A percentile compares a stretch with the other conserved stretches of the same genome.
These are phyloP conservation scores for Syngnathoides biaculeatus DNA, from an alignment of 2,113 vertebrate genomes.

Conservation along the genomic window DNA sequence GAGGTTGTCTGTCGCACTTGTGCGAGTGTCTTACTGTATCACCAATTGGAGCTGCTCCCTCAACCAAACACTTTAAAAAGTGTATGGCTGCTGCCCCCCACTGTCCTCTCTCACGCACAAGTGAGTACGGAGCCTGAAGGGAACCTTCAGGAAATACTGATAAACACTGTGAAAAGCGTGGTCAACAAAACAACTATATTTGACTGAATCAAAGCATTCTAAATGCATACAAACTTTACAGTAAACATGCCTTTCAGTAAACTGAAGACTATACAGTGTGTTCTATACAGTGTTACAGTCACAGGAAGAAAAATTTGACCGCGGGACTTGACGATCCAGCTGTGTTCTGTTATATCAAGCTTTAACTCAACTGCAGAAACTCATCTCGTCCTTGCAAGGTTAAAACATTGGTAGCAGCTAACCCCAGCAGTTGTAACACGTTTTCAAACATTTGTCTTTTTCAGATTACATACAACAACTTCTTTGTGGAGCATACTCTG, in stretches of 20 bases:
- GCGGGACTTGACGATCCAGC: not conserved
- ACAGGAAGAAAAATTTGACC: not conserved
- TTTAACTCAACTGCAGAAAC: not conserved
- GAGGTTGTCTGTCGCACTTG: conserved; percentile 49
- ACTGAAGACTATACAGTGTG: not conserved
- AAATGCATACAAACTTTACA: conserved; percentile 5
- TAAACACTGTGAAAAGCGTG: not conserved
- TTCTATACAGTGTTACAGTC: conserved; percentile 8
- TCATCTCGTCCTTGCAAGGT: not conserved
- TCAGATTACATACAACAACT: conserved; percentile 64
- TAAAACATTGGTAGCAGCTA: not conserved
- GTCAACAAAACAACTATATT: conserved; percentile 19
- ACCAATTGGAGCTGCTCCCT: conserved; percentile 26
- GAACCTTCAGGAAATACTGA: not conserved
- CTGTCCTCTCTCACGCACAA: conserved; percentile 39
- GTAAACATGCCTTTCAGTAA: not conserved
- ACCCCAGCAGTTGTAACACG: not conserved
- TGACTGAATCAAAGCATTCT: conserved; percentile 13
- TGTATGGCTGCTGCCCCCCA: conserved; percentile 58
- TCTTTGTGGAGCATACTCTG: conserved; percentile 42
- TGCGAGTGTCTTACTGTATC: conserved; percentile 27
- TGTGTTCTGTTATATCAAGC: not conserved
- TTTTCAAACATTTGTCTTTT: not conserved
- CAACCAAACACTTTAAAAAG: conserved; percentile 8
- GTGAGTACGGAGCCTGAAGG: not conserved